Base-by-base conservation (phyloP, 2,797 vertebrate species). In the Argentina silus region DNA sequence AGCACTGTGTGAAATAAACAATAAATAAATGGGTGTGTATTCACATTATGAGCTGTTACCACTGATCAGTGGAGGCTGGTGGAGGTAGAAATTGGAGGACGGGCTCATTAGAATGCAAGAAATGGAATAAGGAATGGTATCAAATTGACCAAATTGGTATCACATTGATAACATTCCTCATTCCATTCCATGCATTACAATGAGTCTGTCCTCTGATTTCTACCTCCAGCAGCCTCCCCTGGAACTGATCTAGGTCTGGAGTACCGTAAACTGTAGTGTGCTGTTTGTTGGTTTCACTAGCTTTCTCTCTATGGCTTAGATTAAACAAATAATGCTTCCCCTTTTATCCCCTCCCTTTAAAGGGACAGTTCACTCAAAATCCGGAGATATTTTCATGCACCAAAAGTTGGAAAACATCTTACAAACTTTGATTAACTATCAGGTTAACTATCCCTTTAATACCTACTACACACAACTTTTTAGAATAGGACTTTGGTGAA, bases 21-120 rank as follows among this genome's bases (percentile, higher is more conserved):
- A 86, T 88, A 88, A 87, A 90, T 86, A 77, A 78, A 71, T 71
- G 19, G 17, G 14, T 66, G 48, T 68, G 56, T 75, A 14, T 81
- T 74, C 67, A 79, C 69, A 74, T 47, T 78, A 55, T 51, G 53
- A 69, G 21, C 68, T 76, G 27, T 36, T 36, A 36, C 27, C 27
- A 36, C 27, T 36, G 27, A 36, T 36, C 27, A 36, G 27, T 2
- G 27, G 27, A 36, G 27, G 27, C 27, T 36, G 27, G 27, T 36
- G 27, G 27, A 36, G 27, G 27, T 36, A 36, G 27, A 36, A 36
- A 36, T 36, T 36, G 27, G n/a, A n/a, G n/a, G n/a, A n/a, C n/a
- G n/a, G n/a, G n/a, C 27, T 36, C 27, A 36, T 36, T 36, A 4
- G 27, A 36, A 36, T 36, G 27, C 27, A 36, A 2, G 27, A 36